Percentiles rank a stretch among this genome's conserved stretches.
phyloP scores from a whole-genome alignment of 2,113 vertebrate species.

The Eublepharis macularius region DNA sequence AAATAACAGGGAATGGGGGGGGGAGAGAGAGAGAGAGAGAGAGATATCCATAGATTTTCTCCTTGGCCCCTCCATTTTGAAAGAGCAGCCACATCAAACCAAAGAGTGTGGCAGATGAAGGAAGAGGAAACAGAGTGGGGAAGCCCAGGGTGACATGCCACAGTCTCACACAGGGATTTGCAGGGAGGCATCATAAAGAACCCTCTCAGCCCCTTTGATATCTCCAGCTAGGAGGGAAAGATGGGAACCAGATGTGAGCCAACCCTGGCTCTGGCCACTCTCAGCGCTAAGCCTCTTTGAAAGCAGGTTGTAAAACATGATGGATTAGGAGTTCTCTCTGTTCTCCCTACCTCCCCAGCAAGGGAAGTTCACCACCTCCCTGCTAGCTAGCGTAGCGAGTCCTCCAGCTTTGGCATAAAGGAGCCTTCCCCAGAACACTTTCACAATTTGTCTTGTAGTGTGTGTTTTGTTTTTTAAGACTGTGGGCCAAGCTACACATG shows the following conservation, averaged over 20 bases:
- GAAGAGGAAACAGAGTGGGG: not conserved
- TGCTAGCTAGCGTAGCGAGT: not conserved
- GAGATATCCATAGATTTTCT: not conserved
- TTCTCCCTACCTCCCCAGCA: not conserved
- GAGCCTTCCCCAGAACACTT: not conserved
- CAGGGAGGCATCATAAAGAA: not conserved
- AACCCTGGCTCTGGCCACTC: not conserved
- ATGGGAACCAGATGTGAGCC: constrained; percentile 21
- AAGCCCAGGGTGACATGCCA: constrained; percentile 11
- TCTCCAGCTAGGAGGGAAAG: constrained; percentile 2
- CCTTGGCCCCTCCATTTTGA: not conserved
- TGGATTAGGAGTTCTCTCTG: not conserved
- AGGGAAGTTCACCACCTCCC: not conserved
- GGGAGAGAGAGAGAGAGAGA: not conserved
- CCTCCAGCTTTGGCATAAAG: not conserved
- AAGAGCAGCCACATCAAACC: not conserved
- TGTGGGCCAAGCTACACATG: too few species aligned
- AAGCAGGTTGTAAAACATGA: constrained; percentile 32
- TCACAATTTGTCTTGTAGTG: not conserved
- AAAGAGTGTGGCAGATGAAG: not conserved
- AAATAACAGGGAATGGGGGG: too few species aligned
- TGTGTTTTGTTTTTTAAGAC: not conserved
- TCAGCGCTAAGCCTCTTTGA: constrained; percentile 19
- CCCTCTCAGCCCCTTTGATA: constrained; percentile 9
- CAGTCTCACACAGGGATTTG: not conserved